These are phyloP conservation scores for Xestia c-nigrum DNA, from an alignment of 2,888 invertebrate species.

Conservation along the genomic window DNA sequence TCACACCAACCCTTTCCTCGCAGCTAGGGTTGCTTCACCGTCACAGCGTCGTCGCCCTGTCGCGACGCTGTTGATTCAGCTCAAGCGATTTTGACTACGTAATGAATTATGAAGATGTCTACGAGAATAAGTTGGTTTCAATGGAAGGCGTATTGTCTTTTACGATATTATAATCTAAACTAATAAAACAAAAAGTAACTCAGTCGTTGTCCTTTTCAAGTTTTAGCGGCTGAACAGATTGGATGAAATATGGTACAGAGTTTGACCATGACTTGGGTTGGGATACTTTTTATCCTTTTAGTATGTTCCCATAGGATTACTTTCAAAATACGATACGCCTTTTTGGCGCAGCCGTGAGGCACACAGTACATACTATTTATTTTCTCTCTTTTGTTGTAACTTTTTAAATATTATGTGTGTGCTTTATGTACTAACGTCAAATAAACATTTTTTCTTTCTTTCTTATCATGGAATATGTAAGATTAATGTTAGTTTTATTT, in stretches of 20 bases:
- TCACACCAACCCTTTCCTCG: slow-evolving; percentile 73
- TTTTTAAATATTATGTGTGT: too few relatives aligned
- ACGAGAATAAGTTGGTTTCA: slow-evolving; percentile 1
- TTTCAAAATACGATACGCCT: too few relatives aligned
- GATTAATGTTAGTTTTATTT: slow-evolving; percentile 30
- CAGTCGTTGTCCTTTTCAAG: not conserved
- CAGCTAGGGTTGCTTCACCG: slow-evolving; percentile 60
- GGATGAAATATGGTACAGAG: not conserved
- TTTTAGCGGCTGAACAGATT: not conserved
- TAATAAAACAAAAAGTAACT: not conserved
- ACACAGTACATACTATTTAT: too few relatives aligned
- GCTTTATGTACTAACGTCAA: too few relatives aligned
- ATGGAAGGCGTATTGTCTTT: not conserved
- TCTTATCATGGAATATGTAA: not conserved
- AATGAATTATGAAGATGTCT: slow-evolving; percentile 54
- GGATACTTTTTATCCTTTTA: not conserved
- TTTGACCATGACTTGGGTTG: not conserved
- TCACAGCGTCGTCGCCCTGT: not conserved
- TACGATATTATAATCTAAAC: slow-evolving; percentile 11
- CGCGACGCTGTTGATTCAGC: slow-evolving; percentile 53
- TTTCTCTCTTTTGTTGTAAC: too few relatives aligned
- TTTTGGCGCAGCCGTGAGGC: too few relatives aligned
- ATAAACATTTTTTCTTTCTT: too few relatives aligned
- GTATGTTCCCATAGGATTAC: not conserved
- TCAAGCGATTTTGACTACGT: slow-evolving; percentile 49